These are phyloP conservation scores for Cylloceria caligata DNA, from an alignment of 2,888 invertebrate genomes.

Conservation along the genomic window DNA sequence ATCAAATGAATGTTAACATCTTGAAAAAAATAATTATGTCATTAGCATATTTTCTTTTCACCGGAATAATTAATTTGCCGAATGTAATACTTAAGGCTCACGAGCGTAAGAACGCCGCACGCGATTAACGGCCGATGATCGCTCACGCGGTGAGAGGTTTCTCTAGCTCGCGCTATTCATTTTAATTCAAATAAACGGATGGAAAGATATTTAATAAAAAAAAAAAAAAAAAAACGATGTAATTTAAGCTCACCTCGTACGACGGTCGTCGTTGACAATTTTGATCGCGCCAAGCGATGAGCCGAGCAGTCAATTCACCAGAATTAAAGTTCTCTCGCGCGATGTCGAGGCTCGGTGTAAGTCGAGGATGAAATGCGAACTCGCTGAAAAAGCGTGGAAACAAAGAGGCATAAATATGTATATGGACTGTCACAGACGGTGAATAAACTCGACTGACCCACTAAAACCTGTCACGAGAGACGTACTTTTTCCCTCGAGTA, in stretches of 20 bases:
- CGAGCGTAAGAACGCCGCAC: slow-evolving; percentile 15
- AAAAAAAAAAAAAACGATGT: neutral
- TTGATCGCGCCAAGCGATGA: slow-evolving; percentile 79
- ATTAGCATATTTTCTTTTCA: slow-evolving; percentile 10
- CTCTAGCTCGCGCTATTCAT: neutral
- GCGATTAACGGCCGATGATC: neutral
- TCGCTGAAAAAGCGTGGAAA: slow-evolving; percentile 64
- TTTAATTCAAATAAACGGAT: neutral
- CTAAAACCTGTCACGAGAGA: slow-evolving; percentile 18
- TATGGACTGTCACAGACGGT: slow-evolving; percentile 23
- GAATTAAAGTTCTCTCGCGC: slow-evolving; percentile 76
- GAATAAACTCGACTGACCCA: slow-evolving; percentile 47
- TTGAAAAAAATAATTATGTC: slow-evolving; percentile 11
- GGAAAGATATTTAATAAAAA: neutral
- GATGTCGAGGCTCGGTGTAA: slow-evolving; percentile 66
- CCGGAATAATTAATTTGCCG: slow-evolving; percentile 1
- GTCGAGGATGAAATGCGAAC: slow-evolving; percentile 73
- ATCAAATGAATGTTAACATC: neutral
- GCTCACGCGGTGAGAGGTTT: neutral
- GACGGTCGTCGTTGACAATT: slow-evolving; percentile 58
- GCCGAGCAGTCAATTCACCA: slow-evolving; percentile 79
- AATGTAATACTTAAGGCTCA: slow-evolving; percentile 7
- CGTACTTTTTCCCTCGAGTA: slow-evolving; percentile 8
- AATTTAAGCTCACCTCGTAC: slow-evolving; percentile 30
- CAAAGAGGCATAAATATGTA: slow-evolving; percentile 3